Evolutionary conservation across 2,113 vertebrate genomes (phyloP), one percentile per base, ranked within the genome.

Genomic region (Dromas ardeola): DNA sequence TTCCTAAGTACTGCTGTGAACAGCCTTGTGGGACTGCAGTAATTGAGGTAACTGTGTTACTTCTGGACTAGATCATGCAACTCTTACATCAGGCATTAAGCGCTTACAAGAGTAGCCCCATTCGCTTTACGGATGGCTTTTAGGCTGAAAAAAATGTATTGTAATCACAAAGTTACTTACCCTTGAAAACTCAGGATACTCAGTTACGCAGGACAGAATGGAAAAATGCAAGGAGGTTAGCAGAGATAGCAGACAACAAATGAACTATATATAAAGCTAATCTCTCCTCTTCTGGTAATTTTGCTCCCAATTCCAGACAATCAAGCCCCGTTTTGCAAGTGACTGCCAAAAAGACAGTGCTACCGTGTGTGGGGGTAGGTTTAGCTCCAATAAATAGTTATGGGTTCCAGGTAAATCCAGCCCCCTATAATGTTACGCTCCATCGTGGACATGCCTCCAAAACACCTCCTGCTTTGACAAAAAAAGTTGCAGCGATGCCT

Each of bases 31-130:
- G 95, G 94, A 95, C 81, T 45, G 9, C 78, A 32, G 86, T 96
- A 96, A 97, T 91, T 94, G 97, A 95, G 93, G 94, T 62, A 95
- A 95, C 96, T 82, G 53, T 87, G 96, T 53, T 95, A 95, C 93
- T 95, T 82, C 93, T 88, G 91, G 86, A 70, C 94, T 94, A 67
- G 81, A 91, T 95, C 62, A 34, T 93, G 91, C 93, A 94, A 72
- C 84, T 38, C 93, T 77, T 95, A n/a, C 71, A 95, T 65, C 81
- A 91, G 93, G 84, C 93, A 85, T 95, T 93, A 91, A 94, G 87
- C 94, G 85, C 93, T 91, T 94, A 90, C 42, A 10, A 63, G 88
- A 92, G 91, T n/a, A 81, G 86, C 77, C 83, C 66, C 59, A 6
- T 88, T 94, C 81, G 36, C 86, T 91, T 80, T 26, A 22, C 49